Evolutionary conservation across 2,888 invertebrate species (phyloP).

Genomic region (Scaptodrosophila latifasciaeformis): DNA sequence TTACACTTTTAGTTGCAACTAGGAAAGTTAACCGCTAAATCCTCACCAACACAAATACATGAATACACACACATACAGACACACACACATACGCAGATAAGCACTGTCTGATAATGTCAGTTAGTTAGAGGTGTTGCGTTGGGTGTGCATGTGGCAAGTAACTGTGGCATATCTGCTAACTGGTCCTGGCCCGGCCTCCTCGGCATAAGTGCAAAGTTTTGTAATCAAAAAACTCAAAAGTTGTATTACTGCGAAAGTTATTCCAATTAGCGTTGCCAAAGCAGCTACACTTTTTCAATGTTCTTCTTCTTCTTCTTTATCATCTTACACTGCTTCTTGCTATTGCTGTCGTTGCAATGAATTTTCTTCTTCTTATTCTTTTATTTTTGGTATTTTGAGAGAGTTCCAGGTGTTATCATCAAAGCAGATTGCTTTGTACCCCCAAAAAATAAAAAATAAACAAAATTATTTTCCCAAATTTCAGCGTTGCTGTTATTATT

Average conservation of each 20-base stretch:
- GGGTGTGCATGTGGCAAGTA: no score
- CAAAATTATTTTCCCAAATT: no score
- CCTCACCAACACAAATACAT: background rate
- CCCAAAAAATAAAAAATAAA: no score
- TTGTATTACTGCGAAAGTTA: constrained; percentile 46
- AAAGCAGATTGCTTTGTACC: background rate
- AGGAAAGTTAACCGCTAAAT: constrained; percentile 9
- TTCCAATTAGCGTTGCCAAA: constrained; percentile 49
- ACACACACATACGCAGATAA: no score
- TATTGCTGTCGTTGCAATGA: background rate
- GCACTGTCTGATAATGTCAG: background rate
- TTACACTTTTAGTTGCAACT: constrained; percentile 6
- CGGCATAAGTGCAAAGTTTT: constrained; percentile 45
- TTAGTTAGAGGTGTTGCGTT: background rate
- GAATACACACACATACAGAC: constrained; percentile 1
- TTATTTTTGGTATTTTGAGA: no score
- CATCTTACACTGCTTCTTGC: no score
- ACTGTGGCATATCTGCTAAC: no score
- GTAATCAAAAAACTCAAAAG: constrained; percentile 57
- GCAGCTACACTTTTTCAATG: background rate
- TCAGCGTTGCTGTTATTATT: no score
- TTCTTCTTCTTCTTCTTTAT: background rate
- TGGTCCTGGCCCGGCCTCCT: background rate
- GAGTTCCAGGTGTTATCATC: constrained; percentile 3
- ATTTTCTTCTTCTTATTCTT: background rate